Percentiles rank a stretch among this genome's conserved stretches.
Conservation (phyloP, 2,113 vertebrate genomes). For the Pterocles burchelli region DNA sequence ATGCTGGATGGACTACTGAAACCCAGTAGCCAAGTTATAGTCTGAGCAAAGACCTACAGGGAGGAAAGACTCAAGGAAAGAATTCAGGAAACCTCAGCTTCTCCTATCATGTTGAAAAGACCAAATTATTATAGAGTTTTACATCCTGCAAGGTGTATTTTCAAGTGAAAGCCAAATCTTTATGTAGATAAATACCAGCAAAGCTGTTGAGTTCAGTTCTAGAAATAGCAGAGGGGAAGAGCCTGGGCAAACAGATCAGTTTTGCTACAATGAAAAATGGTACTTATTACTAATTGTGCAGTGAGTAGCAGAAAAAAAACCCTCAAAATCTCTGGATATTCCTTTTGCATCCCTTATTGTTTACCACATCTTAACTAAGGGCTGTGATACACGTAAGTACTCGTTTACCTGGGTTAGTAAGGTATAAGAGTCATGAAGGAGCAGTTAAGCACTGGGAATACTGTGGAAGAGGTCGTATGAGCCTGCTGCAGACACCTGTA, state of each 20-base stretch:
- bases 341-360: neutral
- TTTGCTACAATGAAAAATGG: neutral
- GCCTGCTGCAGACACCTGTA: neutral
- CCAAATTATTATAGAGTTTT: neutral
- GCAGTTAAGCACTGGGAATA: neutral
- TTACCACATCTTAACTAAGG: neutral
- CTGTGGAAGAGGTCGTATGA: neutral
- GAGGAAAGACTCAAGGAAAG: neutral
- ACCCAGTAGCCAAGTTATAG: neutral
- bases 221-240: neutral
- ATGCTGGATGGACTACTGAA: neutral
- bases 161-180: neutral
- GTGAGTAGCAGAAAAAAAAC: neutral
- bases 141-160: neutral
- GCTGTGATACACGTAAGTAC: neutral
- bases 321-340: neutral
- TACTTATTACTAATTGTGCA: neutral
- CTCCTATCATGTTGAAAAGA: neutral
- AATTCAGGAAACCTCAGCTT: neutral
- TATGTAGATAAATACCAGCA: neutral
- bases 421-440: neutral
- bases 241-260: neutral
- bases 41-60: neutral
- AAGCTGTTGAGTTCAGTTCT: neutral
- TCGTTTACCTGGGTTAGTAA: neutral